Percentiles rank a stretch among this genome's conserved stretches.
Evolutionary conservation across 2,888 invertebrate genomes (phyloP).

Genomic region (Elegia similella): DNA sequence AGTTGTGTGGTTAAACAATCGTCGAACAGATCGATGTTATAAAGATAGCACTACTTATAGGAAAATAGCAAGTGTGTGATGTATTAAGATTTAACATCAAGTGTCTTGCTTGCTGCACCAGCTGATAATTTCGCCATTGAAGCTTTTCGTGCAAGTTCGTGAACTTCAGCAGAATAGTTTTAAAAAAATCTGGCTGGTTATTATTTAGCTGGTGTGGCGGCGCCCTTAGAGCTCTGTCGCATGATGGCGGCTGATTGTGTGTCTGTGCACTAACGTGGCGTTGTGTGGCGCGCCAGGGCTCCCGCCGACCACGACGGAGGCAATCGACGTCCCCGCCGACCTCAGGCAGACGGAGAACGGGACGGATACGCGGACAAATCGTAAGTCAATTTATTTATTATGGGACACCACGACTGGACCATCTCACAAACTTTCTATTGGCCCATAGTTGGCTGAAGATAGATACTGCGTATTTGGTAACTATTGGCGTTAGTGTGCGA

Average conservation of each 20-base stretch:
- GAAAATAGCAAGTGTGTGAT: not conserved
- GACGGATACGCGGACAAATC: not conserved
- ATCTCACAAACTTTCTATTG: too few species aligned
- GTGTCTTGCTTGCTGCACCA: too few species aligned
- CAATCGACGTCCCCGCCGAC: not conserved
- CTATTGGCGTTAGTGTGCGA: too few species aligned
- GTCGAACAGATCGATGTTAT: too few species aligned
- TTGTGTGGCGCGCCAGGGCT: slow-evolving; percentile 53
- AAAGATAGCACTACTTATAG: not conserved
- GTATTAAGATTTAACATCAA: not conserved
- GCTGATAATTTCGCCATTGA: too few species aligned
- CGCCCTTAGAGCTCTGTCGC: slow-evolving; percentile 1
- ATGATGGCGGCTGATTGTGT: slow-evolving; percentile 25
- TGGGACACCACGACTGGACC: not conserved
- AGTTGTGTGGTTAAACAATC: too few species aligned
- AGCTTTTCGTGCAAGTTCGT: too few species aligned
- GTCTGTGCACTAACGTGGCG: slow-evolving; percentile 60
- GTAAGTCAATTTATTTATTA: not conserved
- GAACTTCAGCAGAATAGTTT: too few species aligned
- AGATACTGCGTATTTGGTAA: too few species aligned
- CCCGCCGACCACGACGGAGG: slow-evolving; percentile 46
- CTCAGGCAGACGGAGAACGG: not conserved
- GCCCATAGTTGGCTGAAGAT: too few species aligned
- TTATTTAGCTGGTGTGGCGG: too few species aligned
- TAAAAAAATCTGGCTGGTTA: too few species aligned